phyloP scores from a whole-genome alignment of 2,888 invertebrate genomes.

The Ichneumoninae sp. region DNA sequence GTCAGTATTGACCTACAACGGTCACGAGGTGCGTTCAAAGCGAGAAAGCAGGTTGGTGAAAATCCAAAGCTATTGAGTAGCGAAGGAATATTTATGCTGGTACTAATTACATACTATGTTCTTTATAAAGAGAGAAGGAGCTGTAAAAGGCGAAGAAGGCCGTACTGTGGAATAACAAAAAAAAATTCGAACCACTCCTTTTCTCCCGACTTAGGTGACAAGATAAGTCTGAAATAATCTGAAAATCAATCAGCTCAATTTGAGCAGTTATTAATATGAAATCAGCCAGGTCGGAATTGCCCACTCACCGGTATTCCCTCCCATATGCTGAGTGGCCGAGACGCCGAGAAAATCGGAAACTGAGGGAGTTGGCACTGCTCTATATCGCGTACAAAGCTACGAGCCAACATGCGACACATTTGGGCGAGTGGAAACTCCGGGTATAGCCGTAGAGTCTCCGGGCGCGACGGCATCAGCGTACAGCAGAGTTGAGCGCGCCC shows the following conservation, averaged over 20 bases:
- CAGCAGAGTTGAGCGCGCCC: constrained; percentile 36
- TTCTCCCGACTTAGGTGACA: not conserved
- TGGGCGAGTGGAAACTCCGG: constrained; percentile 2
- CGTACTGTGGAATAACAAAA: too few relatives aligned
- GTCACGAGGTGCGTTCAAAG: too few relatives aligned
- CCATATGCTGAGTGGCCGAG: not conserved
- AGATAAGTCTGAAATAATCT: not conserved
- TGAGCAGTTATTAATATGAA: not conserved
- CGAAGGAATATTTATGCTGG: too few relatives aligned
- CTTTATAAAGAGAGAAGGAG: too few relatives aligned
- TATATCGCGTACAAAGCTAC: constrained; percentile 4
- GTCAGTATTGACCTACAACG: too few relatives aligned
- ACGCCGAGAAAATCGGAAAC: not conserved
- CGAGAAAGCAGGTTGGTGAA: too few relatives aligned
- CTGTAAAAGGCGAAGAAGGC: too few relatives aligned
- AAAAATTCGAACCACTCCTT: not conserved
- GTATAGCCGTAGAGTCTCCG: not conserved
- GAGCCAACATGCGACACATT: not conserved
- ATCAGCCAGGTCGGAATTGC: not conserved
- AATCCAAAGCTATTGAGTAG: too few relatives aligned
- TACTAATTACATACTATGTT: too few relatives aligned
- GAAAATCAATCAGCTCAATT: not conserved
- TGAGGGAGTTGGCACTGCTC: not conserved
- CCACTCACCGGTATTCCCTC: not conserved
- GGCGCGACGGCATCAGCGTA: constrained; percentile 15